A percentile compares a stretch with the other conserved stretches of the same genome.
phyloP scores from a whole-genome alignment of 2,888 invertebrate genomes.

The Sphaeridia pumilis region DNA sequence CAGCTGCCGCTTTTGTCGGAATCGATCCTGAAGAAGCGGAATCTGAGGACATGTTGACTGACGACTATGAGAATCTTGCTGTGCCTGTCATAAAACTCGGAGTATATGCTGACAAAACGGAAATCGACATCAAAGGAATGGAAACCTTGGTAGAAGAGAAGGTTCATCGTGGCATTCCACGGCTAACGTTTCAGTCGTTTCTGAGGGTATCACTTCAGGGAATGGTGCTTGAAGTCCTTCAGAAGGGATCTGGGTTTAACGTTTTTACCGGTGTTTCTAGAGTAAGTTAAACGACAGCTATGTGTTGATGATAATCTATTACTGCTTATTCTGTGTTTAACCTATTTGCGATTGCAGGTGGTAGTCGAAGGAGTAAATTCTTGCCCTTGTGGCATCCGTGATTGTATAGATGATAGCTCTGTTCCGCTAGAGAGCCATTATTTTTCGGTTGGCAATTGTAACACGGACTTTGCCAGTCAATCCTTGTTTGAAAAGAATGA shows the following conservation, averaged over 20 bases:
- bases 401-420: conserved; percentile 37
- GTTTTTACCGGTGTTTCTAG: conserved; percentile 24
- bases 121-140: conserved; percentile 56
- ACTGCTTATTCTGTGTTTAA: no score
- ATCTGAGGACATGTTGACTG: conserved; percentile 36
- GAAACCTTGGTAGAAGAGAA: conserved; percentile 28
- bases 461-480: conserved; percentile 43
- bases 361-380: conserved; percentile 57
- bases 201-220: conserved; percentile 29
- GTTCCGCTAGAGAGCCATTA: conserved; percentile 35
- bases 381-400: conserved; percentile 48
- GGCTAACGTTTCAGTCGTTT: conserved; percentile 29
- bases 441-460: conserved; percentile 41
- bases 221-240: conserved; percentile 24
- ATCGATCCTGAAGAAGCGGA: conserved; percentile 37
- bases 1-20: conserved; percentile 25
- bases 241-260: conserved; percentile 18
- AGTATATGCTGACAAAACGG: conserved; percentile 56
- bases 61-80: no score
- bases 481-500: conserved; percentile 16
- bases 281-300: conserved; percentile 12
- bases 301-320: no score
- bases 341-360: conserved; percentile 20
- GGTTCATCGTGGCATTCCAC: conserved; percentile 13
- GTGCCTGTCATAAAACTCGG: no score